These are phyloP conservation scores for Apostichopus parvimensis DNA, from an alignment of 35 echinoderm and acorn worm species.

Conservation along the genomic window DNA sequence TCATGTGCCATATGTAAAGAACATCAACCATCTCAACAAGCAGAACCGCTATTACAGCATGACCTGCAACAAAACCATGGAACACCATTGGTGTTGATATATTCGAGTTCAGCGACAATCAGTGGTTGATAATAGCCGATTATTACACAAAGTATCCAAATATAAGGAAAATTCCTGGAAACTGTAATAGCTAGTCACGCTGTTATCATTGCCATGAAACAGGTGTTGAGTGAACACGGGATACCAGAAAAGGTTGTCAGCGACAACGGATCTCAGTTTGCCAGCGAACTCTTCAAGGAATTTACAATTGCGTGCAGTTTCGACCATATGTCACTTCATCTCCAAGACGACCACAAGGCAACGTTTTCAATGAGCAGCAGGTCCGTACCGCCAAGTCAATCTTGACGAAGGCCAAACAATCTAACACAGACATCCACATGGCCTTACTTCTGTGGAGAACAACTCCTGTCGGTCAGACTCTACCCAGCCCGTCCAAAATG, in stretches of 20 bases:
- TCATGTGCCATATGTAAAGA: conserved; percentile 24
- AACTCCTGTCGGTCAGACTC: neutral
- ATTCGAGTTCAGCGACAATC: conserved; percentile 26
- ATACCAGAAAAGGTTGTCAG: conserved; percentile 29
- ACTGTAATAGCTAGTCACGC: neutral
- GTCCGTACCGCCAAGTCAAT: conserved; percentile 32
- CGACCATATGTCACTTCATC: conserved; percentile 48
- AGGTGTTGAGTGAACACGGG: conserved; percentile 37
- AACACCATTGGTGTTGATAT: conserved; percentile 3
- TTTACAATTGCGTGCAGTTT: conserved; percentile 52
- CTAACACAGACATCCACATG: neutral
- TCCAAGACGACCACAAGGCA: conserved; percentile 31
- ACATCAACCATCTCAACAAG: conserved; percentile 53
- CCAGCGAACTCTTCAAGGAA: conserved; percentile 13
- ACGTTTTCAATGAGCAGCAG: conserved; percentile 38
- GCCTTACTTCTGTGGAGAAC: conserved; percentile 22
- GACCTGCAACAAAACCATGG: conserved; percentile 44
- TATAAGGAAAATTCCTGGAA: conserved; percentile 2
- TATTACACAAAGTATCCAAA: conserved; percentile 57
- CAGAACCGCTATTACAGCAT: conserved; percentile 43
- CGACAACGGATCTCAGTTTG: conserved; percentile 61
- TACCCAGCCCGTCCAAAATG: neutral
- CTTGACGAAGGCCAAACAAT: conserved; percentile 23
- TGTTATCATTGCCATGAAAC: conserved; percentile 44
- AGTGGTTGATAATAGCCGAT: conserved; percentile 51